Conservation (phyloP, 2,797 vertebrate species). For the Ctenopoma multispine region DNA sequence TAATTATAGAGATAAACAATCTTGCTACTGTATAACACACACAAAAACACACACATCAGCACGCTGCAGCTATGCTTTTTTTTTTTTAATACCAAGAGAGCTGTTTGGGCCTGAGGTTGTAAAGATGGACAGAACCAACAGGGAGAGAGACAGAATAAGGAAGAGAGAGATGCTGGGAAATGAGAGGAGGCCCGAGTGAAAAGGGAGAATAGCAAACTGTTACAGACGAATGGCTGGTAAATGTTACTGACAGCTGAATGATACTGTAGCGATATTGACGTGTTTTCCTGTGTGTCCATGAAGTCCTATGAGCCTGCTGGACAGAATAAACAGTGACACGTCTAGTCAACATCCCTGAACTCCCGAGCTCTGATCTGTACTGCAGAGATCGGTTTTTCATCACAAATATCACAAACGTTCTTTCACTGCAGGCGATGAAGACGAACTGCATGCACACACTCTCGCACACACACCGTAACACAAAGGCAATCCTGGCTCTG, state of each 20-base stretch:
- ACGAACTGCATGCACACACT: background rate
- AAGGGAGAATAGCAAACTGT: conserved; percentile 19
- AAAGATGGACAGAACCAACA: conserved; percentile 24
- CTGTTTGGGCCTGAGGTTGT: conserved; percentile 26
- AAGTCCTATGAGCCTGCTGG: conserved; percentile 10
- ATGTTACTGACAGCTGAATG: conserved; percentile 36
- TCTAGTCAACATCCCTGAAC: conserved; percentile 41
- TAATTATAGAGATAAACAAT: background rate
- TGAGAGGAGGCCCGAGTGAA: conserved; percentile 25
- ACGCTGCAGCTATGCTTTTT: conserved; percentile 7
- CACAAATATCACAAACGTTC: conserved; percentile 23
- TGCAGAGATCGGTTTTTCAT: conserved; percentile 23
- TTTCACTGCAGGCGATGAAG: conserved; percentile 1
- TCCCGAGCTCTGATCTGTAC: conserved; percentile 25
- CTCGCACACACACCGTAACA: background rate
- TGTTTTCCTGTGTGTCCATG: conserved; percentile 11
- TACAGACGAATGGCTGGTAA: conserved; percentile 33
- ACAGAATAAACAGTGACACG: conserved; percentile 37
- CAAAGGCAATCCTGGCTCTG: background rate
- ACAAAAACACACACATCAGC: conserved; percentile 1
- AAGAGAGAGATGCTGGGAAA: conserved; percentile 41
- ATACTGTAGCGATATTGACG: conserved; percentile 11
- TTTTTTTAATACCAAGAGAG: conserved; percentile 12
- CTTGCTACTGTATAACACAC: background rate
- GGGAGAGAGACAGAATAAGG: conserved; percentile 23